Conservation (phyloP, 2,888 invertebrate species). For the Acronicta psi region DNA sequence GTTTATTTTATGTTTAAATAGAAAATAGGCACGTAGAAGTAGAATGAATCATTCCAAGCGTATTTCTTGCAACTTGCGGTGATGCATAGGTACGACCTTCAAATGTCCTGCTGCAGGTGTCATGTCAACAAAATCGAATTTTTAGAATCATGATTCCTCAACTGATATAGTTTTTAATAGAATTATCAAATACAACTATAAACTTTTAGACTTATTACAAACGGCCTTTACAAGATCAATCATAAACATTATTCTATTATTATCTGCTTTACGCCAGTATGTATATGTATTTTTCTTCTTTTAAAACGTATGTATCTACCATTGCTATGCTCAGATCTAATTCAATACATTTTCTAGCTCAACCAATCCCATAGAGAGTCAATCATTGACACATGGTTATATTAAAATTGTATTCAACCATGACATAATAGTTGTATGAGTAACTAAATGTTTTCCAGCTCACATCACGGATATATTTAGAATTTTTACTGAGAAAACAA, state of each 20-base stretch:
- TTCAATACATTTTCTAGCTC: conserved; percentile 6
- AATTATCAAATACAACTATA: too few species aligned
- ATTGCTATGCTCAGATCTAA: neutral
- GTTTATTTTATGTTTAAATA: conserved; percentile 14
- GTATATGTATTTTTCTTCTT: too few species aligned
- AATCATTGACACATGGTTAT: conserved; percentile 10
- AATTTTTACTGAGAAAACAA: conserved; percentile 48
- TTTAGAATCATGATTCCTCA: conserved; percentile 6
- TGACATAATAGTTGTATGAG: conserved; percentile 48
- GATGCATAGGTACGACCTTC: conserved; percentile 9
- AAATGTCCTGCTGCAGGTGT: neutral
- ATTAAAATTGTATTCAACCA: conserved; percentile 33
- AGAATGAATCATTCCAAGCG: conserved; percentile 21
- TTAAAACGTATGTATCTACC: neutral
- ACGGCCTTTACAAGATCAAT: too few species aligned
- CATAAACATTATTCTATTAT: neutral
- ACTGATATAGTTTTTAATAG: neutral
- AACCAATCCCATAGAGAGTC: conserved; percentile 1
- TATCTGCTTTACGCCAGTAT: neutral
- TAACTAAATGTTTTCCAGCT: conserved; percentile 41
- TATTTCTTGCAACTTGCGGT: conserved; percentile 8
- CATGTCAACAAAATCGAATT: conserved; percentile 3
- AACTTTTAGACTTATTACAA: too few species aligned
- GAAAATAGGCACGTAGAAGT: neutral
- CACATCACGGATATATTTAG: conserved; percentile 63